These are phyloP conservation scores for Paralichthys olivaceus DNA, from an alignment of 2,113 vertebrate genomes.

Conservation along the genomic window DNA sequence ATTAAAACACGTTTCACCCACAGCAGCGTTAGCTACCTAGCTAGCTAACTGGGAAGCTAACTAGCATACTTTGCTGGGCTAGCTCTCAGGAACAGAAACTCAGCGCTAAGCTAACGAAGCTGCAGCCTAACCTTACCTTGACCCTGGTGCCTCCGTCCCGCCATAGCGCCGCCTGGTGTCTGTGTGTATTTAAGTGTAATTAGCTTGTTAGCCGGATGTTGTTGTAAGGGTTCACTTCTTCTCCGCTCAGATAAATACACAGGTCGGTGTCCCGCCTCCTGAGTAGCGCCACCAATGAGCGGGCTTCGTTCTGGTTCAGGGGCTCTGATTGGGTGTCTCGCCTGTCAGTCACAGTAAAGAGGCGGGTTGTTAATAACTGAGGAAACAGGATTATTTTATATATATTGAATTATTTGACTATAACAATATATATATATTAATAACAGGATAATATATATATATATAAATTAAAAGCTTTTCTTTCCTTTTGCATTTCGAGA, in stretches of 20 bases:
- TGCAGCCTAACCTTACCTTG: constrained; percentile 30
- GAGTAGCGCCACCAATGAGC: not conserved
- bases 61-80: not conserved
- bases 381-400: not conserved
- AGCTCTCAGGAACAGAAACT: constrained; percentile 32
- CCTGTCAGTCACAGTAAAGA: not conserved
- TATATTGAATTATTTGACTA: too few relatives aligned
- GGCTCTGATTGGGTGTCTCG: not conserved
- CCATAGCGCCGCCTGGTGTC: constrained; percentile 25
- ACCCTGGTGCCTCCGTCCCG: constrained; percentile 4
- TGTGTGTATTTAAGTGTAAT: too few relatives aligned
- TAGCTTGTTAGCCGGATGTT: too few relatives aligned
- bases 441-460: too few relatives aligned
- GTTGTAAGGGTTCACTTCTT: too few relatives aligned
- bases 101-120: not conserved
- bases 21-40: not conserved
- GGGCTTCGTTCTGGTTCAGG: not conserved
- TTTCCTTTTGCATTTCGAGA: too few relatives aligned
- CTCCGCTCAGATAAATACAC: too few relatives aligned
- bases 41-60: constrained; percentile 9
- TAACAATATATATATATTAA: too few relatives aligned
- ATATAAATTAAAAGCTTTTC: too few relatives aligned
- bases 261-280: not conserved
- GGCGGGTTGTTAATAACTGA: not conserved
- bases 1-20: too few relatives aligned